Evolutionary conservation across 2,888 invertebrate species (phyloP).

Genomic region (Drosophila koepferae): DNA sequence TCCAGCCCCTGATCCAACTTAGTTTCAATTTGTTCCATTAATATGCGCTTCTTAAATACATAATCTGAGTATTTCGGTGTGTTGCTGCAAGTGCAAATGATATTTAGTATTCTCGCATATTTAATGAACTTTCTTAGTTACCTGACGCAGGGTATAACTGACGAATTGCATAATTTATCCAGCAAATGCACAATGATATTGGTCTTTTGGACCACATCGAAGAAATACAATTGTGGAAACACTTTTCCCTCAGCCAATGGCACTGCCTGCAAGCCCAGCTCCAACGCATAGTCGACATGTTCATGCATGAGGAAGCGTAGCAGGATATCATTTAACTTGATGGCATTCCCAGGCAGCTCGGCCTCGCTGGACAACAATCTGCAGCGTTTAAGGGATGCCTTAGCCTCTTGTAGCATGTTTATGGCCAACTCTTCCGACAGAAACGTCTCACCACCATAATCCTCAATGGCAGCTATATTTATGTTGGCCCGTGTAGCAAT

Average conservation of each 20-base stretch:
- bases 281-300: constrained; percentile 98
- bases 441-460: constrained; percentile 98
- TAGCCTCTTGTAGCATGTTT: constrained; percentile 94
- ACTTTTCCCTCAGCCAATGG: constrained; percentile 95
- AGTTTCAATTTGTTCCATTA: constrained; percentile 94
- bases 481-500: constrained; percentile 96
- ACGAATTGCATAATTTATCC: constrained; percentile 96
- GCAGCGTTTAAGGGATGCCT: constrained; percentile 95
- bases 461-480: constrained; percentile 97
- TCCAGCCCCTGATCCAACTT: constrained; percentile 96
- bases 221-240: constrained; percentile 96
- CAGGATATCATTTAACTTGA: constrained; percentile 93
- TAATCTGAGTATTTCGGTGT: constrained; percentile 95
- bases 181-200: constrained; percentile 97
- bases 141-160: constrained; percentile 94
- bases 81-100: constrained; percentile 87
- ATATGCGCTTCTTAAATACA: constrained; percentile 92
- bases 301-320: constrained; percentile 94
- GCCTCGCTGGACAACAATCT: constrained; percentile 92
- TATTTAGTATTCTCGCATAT: neutral
- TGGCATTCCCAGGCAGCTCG: constrained; percentile 91
- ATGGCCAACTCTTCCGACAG: constrained; percentile 97
- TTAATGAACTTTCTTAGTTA: constrained; percentile 86
- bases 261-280: constrained; percentile 95
- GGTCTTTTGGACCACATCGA: constrained; percentile 95